Base-by-base conservation (phyloP, 1,140 invertebrate species). In the Zaprionus nigranus region DNA sequence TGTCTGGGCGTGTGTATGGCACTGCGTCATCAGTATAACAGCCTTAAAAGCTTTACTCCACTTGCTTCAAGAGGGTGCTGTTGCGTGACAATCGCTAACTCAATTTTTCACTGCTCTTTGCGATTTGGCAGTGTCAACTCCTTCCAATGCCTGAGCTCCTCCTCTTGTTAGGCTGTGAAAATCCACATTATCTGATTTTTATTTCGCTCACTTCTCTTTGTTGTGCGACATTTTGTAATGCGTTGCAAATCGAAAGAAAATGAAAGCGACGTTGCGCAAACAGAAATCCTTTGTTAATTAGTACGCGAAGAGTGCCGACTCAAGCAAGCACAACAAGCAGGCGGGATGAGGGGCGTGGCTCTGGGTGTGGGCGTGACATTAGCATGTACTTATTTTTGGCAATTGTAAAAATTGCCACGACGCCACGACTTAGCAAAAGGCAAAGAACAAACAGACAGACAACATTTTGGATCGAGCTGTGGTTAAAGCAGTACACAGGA, bases 241-340 rank as follows among this genome's bases (percentile, higher is more conserved):
- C 83, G 84, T 86, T 59, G 83, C 80, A 83, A 86, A 86, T 86
- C 80, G 84, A 83, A 88, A 86, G 65, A 69, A 66, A 78, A 74
- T 81, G 70, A 75, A 64, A 78, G 68, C 79, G 70, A 60, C 72
- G 63, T 87, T 82, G 79, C 58, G 84, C 80, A 88, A 88, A 78
- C 83, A 79, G 53, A 69, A 86, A 88, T 80, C 78, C 81, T 80
- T 86, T 83, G 83, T 82, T 86, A 86, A 86, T 86, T 86, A 86
- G 83, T 78, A 34, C 69, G 62, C n/a, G 53, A 38, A 56, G 65
- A 65, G 40, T 46, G 17, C 15, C n/a, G 40, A 46, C n/a, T 46
- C n/a, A 17, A 46, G 7, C 40, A 9, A 30, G 28, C 28, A 30
- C 40, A 62, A 65, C 68, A 78, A 76, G 53, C 9, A 30, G 13